Percentiles rank a stretch among this genome's conserved stretches.
These are phyloP conservation scores for Pipra filicauda DNA, from an alignment of 2,113 vertebrate genomes.

Conservation along the genomic window DNA sequence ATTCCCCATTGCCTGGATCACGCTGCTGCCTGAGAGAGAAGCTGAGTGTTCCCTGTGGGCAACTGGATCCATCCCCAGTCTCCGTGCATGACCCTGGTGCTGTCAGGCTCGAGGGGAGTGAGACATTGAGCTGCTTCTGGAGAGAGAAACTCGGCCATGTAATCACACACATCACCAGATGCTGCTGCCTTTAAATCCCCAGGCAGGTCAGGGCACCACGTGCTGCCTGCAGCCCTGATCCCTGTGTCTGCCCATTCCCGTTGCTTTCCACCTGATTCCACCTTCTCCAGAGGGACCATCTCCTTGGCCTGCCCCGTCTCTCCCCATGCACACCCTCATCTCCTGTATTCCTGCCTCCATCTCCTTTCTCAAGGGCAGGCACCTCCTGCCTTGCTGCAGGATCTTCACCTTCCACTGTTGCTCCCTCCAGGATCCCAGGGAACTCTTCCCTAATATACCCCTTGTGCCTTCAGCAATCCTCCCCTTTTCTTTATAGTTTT, in stretches of 20 bases:
- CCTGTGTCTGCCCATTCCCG: not conserved
- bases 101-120: not conserved
- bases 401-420: not conserved
- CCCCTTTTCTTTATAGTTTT: not conserved
- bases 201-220: not conserved
- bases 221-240: not conserved
- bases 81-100: fast-evolving
- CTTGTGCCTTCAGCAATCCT: not conserved
- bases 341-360: not conserved
- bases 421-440: not conserved
- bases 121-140: not conserved
- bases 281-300: not conserved
- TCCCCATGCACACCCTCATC: not conserved
- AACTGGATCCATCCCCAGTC: not conserved
- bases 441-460: not conserved
- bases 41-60: not conserved
- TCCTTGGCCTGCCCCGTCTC: not conserved
- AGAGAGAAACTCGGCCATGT: not conserved
- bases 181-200: not conserved
- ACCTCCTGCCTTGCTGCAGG: not conserved
- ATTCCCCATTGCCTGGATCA: not conserved
- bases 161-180: not conserved
- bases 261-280: not conserved
- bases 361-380: not conserved
- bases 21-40: not conserved